Conservation (phyloP, 2,113 vertebrate species). For the Dunckerocampus dactyliophorus region DNA sequence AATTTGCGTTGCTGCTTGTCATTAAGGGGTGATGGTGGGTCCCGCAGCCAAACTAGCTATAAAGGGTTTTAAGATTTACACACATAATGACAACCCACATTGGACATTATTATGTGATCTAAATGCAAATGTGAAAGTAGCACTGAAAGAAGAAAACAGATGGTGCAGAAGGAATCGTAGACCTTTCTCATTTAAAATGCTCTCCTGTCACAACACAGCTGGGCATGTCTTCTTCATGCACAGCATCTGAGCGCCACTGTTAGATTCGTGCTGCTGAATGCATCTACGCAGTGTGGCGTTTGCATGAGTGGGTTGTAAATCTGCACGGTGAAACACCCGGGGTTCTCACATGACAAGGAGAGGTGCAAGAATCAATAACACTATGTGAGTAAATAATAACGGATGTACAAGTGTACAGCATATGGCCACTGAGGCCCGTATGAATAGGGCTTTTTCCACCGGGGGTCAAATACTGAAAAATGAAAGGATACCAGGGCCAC, state of each 20-base stretch:
- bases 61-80: background rate
- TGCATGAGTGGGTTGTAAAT: slow-evolving; percentile 4
- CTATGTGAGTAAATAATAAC: slow-evolving; percentile 54
- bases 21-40: too few species aligned
- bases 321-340: slow-evolving; percentile 14
- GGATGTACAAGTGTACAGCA: slow-evolving; percentile 20
- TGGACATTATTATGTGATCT: background rate
- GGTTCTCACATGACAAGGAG: slow-evolving; percentile 14
- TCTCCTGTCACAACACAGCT: slow-evolving; percentile 43
- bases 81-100: background rate
- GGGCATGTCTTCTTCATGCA: slow-evolving; percentile 24
- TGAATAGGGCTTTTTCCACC: background rate
- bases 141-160: slow-evolving; percentile 18
- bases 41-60: too few species aligned
- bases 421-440: background rate
- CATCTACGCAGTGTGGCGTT: slow-evolving; percentile 1
- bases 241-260: slow-evolving; percentile 14
- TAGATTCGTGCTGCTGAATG: slow-evolving; percentile 2
- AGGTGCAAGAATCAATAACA: slow-evolving; percentile 42
- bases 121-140: background rate
- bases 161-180: slow-evolving; percentile 21
- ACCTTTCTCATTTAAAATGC: slow-evolving; percentile 35
- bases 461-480: too few species aligned
- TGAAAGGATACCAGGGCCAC: too few species aligned
- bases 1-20: too few species aligned